A percentile compares a stretch with the other conserved stretches of the same genome.
These are phyloP conservation scores for Polyergus mexicanus DNA, from an alignment of 1,140 invertebrate genomes.

Conservation along the genomic window DNA sequence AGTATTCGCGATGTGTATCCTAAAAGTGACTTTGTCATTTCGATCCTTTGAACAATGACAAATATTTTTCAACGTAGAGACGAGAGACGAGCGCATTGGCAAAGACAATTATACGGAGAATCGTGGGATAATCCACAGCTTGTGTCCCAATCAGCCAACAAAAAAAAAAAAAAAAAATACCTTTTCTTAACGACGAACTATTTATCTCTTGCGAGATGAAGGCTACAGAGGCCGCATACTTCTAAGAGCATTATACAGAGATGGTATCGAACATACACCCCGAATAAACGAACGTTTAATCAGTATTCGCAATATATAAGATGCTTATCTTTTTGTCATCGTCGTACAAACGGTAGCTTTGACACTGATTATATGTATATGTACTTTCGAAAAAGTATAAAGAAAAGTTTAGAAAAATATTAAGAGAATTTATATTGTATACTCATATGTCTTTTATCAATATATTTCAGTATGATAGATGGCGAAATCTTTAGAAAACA, in stretches of 20 bases:
- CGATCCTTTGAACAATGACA: constrained; percentile 23
- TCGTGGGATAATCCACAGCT: not conserved
- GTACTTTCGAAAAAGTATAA: not conserved
- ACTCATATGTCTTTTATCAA: not conserved
- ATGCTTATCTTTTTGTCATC: constrained; percentile 6
- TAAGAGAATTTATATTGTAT: not conserved
- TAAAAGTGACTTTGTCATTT: not conserved
- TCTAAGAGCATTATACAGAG: constrained; percentile 59
- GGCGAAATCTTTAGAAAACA: not conserved
- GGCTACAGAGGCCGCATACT: not conserved
- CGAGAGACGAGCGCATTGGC: constrained; percentile 31
- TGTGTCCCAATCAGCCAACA: not conserved
- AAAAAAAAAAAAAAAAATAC: not conserved
- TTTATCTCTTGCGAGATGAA: constrained; percentile 8
- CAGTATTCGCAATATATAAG: not conserved
- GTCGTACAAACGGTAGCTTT: constrained; percentile 61
- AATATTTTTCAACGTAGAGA: constrained; percentile 15
- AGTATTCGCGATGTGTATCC: not conserved
- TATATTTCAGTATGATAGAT: not conserved
- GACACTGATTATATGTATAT: constrained; percentile 15
- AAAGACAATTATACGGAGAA: constrained; percentile 15
- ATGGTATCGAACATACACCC: constrained; percentile 9
- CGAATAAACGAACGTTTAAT: constrained; percentile 20
- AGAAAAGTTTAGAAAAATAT: not conserved
- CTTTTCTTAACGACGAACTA: not conserved